phyloP scores from a whole-genome alignment of 2,888 invertebrate species.

The Parnassius orleans region DNA sequence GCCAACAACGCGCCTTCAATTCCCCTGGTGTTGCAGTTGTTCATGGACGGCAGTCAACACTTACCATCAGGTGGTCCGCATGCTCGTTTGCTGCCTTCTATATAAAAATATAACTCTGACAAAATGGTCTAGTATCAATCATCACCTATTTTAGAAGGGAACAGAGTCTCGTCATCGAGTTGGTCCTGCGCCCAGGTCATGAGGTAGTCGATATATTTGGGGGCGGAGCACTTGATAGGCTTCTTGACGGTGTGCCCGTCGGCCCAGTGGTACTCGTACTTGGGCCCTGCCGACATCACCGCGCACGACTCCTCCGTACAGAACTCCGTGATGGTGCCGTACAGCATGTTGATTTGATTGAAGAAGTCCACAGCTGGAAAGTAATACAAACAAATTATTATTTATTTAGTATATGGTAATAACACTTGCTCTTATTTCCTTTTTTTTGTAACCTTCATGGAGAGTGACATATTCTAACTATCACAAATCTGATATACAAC shows the following conservation, averaged over 20 bases:
- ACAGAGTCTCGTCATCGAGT: conserved; percentile 98
- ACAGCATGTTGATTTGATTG: conserved; percentile 99
- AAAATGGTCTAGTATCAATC: not conserved
- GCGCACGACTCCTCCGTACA: conserved; percentile 98
- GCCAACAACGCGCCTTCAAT: too few relatives aligned
- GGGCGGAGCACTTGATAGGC: conserved; percentile 99
- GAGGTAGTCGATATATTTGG: conserved; percentile 99
- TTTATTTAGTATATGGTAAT: too few relatives aligned
- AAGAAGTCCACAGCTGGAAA: conserved; percentile 98
- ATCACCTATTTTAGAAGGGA: conserved; percentile 95
- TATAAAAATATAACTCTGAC: too few relatives aligned
- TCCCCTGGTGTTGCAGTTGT: too few relatives aligned
- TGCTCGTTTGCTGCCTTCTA: too few relatives aligned
- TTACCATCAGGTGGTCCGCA: too few relatives aligned
- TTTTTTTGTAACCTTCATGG: too few relatives aligned
- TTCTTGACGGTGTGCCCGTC: conserved; percentile 99
- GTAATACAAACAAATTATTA: not conserved
- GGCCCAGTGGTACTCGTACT: conserved; percentile 99
- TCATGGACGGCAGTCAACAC: too few relatives aligned
- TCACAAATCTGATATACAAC: too few relatives aligned
- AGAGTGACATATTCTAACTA: too few relatives aligned
- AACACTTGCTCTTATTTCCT: too few relatives aligned
- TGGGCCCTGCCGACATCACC: conserved; percentile 99
- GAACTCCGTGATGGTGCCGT: conserved; percentile 99
- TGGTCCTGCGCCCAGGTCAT: conserved; percentile 99